Evolutionary conservation across 2,113 vertebrate genomes (phyloP).

Genomic region (Catharus minimus): DNA sequence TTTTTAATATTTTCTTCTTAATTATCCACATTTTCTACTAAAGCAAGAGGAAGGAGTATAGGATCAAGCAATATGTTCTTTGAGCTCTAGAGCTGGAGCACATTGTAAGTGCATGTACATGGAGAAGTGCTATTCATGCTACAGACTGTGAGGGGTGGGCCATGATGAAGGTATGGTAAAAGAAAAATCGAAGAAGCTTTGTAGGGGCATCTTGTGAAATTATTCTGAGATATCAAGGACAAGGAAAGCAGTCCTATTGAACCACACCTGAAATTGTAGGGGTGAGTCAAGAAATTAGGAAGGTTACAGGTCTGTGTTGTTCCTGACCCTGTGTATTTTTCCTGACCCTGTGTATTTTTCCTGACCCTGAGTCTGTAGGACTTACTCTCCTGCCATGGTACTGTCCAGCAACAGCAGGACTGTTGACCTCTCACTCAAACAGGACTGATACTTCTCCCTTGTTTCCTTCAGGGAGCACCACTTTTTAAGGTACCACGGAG

Average conservation of each 20-base stretch:
- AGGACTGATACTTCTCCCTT: not conserved
- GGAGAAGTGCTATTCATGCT: not conserved
- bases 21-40: not conserved
- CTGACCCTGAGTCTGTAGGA: not conserved
- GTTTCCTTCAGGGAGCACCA: not conserved
- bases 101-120: not conserved
- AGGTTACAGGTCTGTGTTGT: not conserved
- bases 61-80: not conserved
- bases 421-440: not conserved
- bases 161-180: not conserved
- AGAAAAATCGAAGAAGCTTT: not conserved
- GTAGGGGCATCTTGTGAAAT: not conserved
- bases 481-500: not conserved
- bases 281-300: not conserved
- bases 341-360: not conserved
- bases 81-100: not conserved
- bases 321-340: not conserved
- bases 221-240: not conserved
- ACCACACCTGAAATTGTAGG: not conserved
- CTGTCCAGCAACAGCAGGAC: not conserved
- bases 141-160: not conserved
- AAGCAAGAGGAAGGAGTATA: not conserved
- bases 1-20: not conserved
- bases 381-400: not conserved
- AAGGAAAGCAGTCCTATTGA: not conserved